A percentile compares a stretch with the other conserved stretches of the same genome.
Evolutionary conservation across 2,113 vertebrate species (phyloP).

Genomic region (Leiothrix lutea): DNA sequence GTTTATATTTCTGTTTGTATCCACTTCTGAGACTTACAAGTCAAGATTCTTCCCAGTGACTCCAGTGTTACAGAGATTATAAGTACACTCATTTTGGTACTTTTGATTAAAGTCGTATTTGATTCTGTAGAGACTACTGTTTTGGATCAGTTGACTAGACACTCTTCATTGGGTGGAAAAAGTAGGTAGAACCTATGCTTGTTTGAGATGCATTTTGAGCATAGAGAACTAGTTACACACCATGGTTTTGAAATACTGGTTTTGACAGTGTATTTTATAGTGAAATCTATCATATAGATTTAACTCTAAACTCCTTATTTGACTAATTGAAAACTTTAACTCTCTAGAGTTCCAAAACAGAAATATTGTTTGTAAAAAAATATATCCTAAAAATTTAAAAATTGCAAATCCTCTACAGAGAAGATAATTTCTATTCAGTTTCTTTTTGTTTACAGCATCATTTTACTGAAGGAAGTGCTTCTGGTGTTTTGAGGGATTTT

Average conservation of each 20-base stretch:
- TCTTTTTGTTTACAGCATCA: neutral
- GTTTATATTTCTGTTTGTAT: neutral
- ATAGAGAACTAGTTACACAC: neutral
- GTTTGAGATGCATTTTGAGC: neutral
- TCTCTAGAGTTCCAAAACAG: neutral
- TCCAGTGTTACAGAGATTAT: neutral
- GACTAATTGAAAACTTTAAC: neutral
- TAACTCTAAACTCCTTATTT: neutral
- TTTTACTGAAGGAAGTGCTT: neutral
- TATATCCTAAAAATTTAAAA: neutral
- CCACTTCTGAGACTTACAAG: neutral
- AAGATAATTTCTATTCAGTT: neutral
- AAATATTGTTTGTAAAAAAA: fast-evolving
- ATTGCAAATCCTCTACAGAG: neutral
- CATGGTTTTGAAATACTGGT: neutral
- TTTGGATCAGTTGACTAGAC: neutral
- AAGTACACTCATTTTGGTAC: neutral
- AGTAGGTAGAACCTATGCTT: neutral
- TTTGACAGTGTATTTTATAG: neutral
- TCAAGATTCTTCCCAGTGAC: neutral
- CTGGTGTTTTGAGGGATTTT: neutral
- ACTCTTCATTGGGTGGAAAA: neutral
- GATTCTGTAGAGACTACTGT: neutral
- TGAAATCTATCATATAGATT: neutral
- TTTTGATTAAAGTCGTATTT: neutral